Evolutionary conservation across 2,888 invertebrate genomes (phyloP), one percentile per base, ranked within the genome.

Genomic region (Patella pellucida): DNA sequence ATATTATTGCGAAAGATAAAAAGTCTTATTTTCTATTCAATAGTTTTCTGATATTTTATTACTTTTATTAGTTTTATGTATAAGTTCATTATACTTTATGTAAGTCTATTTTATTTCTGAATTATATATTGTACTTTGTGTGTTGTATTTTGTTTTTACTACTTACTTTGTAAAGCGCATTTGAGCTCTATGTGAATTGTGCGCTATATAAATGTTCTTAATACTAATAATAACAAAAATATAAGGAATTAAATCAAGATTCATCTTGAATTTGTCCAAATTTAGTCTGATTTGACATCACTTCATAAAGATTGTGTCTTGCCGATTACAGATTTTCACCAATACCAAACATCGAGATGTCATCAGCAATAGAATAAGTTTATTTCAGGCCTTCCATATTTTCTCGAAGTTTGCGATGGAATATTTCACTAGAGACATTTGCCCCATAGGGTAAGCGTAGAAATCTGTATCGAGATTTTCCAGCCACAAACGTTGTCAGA

Each of bases 351-450:
- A 82, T 74, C 19, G 78, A 19, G 41, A 81, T 76, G 54, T 83
- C 81, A 76, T 81, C 82, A 3, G 77, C 71, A 14, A 81, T 72
- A 31, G 79, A 76, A 5, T 71, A 62, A 16, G 78, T 81, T 31
- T 77, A 76, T 52, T 51, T 15, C 1, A 83, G 70, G 14, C 74
- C 76, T 54, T 78, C 76, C 4, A 83, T 67, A 12, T 67, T 69
- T 51, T 81, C n/a, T n/a, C 68, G 19, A 0, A 81, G 73, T 12
- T 68, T 19, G 15, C 75, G 75, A 54, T 79, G 79, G 54, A 81
- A 80, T 1, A 82, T 74, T 62, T 79, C 82, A 14, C 71, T 62
- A 5, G 74, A 70, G 2, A 72, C 75, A 11, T 72, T 76, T 4
- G 76, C 69, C 1, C 82, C 81, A 69, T 81, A 84, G n/a, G 83